These are phyloP conservation scores for Gymnocypris eckloni DNA, from an alignment of 2,797 vertebrate species.

Conservation along the genomic window DNA sequence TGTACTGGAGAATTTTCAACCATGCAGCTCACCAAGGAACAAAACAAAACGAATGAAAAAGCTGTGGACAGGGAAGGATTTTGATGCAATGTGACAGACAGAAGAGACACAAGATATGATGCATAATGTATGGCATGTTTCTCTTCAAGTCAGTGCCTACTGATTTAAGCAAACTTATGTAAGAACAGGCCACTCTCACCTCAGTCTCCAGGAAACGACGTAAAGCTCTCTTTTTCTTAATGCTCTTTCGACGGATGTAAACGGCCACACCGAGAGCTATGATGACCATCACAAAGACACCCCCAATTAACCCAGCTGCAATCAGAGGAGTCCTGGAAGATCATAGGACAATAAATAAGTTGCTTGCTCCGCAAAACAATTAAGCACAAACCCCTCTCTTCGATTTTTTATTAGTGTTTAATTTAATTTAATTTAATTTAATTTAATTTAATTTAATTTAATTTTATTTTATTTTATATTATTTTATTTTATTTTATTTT, in stretches of 20 bases:
- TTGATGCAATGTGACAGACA: background rate
- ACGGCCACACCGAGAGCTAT: slow-evolving; percentile 89
- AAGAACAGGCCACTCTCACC: slow-evolving; percentile 75
- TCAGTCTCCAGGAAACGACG: slow-evolving; percentile 96
- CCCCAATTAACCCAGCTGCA: slow-evolving; percentile 92
- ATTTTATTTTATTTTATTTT: no score
- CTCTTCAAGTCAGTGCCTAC: background rate
- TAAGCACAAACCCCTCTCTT: background rate
- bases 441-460: background rate
- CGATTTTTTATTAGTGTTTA: background rate
- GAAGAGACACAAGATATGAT: slow-evolving; percentile 12
- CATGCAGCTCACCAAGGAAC: slow-evolving; percentile 8
- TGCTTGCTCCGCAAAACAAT: background rate
- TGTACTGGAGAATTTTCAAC: slow-evolving; percentile 4
- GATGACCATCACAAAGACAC: slow-evolving; percentile 94
- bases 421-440: background rate
- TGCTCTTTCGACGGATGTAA: slow-evolving; percentile 91
- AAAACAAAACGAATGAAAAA: background rate
- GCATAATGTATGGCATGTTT: slow-evolving; percentile 26
- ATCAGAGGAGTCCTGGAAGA: slow-evolving; percentile 90
- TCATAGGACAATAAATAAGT: background rate
- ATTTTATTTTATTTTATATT: background rate
- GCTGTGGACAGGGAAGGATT: background rate
- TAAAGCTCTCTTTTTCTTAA: slow-evolving; percentile 95
- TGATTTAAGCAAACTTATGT: background rate